Evolutionary conservation across 2,113 vertebrate genomes (phyloP).

Genomic region (Myiozetetes cayanensis): DNA sequence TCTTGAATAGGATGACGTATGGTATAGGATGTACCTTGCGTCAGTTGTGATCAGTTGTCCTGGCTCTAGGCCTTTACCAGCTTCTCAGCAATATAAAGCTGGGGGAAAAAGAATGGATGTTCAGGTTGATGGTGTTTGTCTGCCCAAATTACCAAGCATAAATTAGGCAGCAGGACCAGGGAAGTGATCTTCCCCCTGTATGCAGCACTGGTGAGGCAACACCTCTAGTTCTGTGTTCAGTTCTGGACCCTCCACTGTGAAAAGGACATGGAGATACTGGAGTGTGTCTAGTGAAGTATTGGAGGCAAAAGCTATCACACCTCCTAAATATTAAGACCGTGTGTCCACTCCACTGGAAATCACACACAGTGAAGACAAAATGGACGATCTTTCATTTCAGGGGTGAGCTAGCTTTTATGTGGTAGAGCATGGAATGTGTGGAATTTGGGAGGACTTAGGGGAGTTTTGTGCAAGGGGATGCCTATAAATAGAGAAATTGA

Average conservation of each 20-base stretch:
- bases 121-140: neutral
- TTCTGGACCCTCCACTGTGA: neutral
- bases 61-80: too few relatives aligned
- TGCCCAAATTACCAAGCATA: neutral
- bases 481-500: too few relatives aligned
- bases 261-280: neutral
- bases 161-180: too few relatives aligned
- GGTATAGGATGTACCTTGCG: neutral
- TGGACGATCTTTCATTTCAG: too few relatives aligned
- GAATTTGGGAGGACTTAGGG: too few relatives aligned
- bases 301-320: too few relatives aligned
- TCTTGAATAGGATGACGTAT: fast-evolving
- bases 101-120: fast-evolving
- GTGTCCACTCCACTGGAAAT: too few relatives aligned
- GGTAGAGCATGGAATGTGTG: too few relatives aligned
- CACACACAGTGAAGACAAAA: too few relatives aligned
- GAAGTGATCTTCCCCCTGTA: fast-evolving
- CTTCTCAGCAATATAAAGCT: neutral
- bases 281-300: neutral
- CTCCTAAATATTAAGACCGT: too few relatives aligned
- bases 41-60: neutral
- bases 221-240: neutral
- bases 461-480: too few relatives aligned
- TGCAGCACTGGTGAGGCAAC: neutral
- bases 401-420: too few relatives aligned